Evolutionary conservation across 2,888 invertebrate genomes (phyloP).

Genomic region (Lepidocyrtoides sp.): DNA sequence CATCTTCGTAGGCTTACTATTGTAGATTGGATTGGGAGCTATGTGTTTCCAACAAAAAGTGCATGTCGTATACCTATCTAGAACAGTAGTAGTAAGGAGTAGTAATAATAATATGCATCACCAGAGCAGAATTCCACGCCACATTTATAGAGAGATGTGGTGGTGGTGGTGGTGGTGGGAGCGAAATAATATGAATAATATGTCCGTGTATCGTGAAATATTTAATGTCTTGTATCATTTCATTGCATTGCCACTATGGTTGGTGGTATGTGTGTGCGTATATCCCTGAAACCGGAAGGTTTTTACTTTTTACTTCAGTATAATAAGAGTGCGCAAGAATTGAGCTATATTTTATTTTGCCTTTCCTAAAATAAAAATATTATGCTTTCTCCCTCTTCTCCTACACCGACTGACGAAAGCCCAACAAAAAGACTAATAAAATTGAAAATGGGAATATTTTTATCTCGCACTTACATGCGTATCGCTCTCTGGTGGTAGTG

Average conservation of each 20-base stretch:
- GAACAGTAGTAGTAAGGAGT: neutral
- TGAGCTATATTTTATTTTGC: constrained; percentile 19
- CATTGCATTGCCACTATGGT: neutral
- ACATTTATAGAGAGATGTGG: neutral
- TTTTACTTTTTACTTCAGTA: neutral
- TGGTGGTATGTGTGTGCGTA: neutral
- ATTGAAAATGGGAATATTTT: neutral
- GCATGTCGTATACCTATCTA: neutral
- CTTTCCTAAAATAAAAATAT: constrained; percentile 40
- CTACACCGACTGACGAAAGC: neutral
- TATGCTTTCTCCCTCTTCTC: neutral
- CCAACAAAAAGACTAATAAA: constrained; percentile 7
- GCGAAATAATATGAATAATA: neutral
- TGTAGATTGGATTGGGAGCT: constrained; percentile 50
- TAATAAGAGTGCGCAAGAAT: neutral
- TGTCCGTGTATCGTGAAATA: constrained; percentile 26
- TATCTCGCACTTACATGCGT: neutral
- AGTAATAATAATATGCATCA: too few species aligned
- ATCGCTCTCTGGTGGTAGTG: neutral
- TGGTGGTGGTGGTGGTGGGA: too few species aligned
- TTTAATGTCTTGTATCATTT: constrained; percentile 46
- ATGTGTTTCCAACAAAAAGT: too few species aligned
- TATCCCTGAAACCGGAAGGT: constrained; percentile 30
- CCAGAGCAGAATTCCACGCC: constrained; percentile 9
- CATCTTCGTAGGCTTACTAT: constrained; percentile 38